Conservation (phyloP, 2,113 vertebrate genomes). For the Lepus americanus region DNA sequence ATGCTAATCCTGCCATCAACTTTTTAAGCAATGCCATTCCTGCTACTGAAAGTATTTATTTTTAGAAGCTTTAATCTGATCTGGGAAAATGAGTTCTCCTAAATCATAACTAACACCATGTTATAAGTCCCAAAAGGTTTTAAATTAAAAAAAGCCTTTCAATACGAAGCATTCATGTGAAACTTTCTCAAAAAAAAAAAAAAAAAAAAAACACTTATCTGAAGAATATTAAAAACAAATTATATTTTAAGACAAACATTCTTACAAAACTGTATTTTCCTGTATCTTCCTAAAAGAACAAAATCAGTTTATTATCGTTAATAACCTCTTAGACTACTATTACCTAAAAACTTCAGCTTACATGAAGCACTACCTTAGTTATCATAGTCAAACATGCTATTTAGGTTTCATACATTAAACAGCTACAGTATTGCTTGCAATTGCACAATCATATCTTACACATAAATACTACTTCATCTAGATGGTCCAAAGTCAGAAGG, state of each 20-base stretch:
- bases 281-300: constrained; percentile 49
- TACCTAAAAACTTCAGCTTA: constrained; percentile 57
- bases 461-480: constrained; percentile 46
- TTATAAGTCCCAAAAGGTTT: constrained; percentile 48
- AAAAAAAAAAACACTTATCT: neutral
- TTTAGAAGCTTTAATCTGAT: constrained; percentile 37
- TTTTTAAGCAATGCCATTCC: constrained; percentile 26
- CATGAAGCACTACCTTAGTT: neutral
- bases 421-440: constrained; percentile 5
- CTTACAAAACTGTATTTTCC: constrained; percentile 42
- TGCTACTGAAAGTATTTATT: constrained; percentile 57
- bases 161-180: constrained; percentile 30
- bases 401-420: constrained; percentile 36
- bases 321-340: neutral
- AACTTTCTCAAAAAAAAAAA: constrained; percentile 39
- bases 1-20: constrained; percentile 26
- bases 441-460: neutral
- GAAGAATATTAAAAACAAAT: constrained; percentile 62
- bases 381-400: neutral
- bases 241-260: constrained; percentile 52
- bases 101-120: constrained; percentile 57
- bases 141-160: constrained; percentile 54
- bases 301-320: constrained; percentile 40
- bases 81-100: constrained; percentile 35
- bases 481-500: constrained; percentile 8